Conservation (phyloP, 2,888 invertebrate species). For the Piscicola geometra region DNA sequence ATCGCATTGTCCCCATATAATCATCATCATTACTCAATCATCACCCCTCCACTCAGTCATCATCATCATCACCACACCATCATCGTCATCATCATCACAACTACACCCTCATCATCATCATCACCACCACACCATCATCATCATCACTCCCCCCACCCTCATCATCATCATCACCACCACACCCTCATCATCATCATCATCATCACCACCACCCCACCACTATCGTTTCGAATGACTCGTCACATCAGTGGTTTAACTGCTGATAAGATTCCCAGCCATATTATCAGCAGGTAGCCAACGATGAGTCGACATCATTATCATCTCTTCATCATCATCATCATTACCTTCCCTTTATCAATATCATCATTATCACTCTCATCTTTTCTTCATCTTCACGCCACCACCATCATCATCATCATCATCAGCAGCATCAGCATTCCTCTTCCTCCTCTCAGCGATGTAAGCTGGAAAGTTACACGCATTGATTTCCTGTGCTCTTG, state of each 20-base stretch:
- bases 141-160: background rate
- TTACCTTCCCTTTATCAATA: background rate
- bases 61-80: too few relatives aligned
- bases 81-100: too few relatives aligned
- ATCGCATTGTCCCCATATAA: too few relatives aligned
- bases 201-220: background rate
- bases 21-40: too few relatives aligned
- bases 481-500: too few relatives aligned
- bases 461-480: too few relatives aligned
- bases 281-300: conserved; percentile 36
- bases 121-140: background rate
- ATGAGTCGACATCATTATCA: conserved; percentile 27
- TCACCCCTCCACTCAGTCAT: too few relatives aligned
- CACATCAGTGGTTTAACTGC: conserved; percentile 36
- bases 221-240: conserved; percentile 3
- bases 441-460: background rate
- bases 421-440: background rate
- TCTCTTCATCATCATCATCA: background rate
- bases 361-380: background rate
- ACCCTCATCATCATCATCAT: too few relatives aligned
- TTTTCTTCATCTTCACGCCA: background rate
- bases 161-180: too few relatives aligned
- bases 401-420: conserved; percentile 8
- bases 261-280: conserved; percentile 26
- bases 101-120: background rate